Conservation (phyloP, 2,888 invertebrate species). For the Hofmannophila pseudospretella region DNA sequence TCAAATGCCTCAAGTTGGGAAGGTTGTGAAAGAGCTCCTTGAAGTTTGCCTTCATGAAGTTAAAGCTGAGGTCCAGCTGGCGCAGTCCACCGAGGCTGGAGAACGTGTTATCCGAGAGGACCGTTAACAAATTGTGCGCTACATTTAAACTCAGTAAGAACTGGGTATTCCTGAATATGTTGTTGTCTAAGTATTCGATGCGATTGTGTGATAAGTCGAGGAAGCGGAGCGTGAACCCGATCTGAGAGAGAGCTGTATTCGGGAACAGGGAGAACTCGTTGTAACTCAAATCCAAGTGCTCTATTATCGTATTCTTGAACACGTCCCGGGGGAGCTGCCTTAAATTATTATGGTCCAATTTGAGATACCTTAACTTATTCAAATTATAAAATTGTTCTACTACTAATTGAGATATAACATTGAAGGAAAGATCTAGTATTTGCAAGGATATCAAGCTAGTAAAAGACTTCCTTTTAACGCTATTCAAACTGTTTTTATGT, state of each 20-base stretch:
- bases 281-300: conserved; percentile 87
- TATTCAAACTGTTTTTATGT: conserved; percentile 84
- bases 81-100: conserved; percentile 87
- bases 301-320: conserved; percentile 87
- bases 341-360: conserved; percentile 84
- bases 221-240: conserved; percentile 87
- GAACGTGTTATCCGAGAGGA: conserved; percentile 93
- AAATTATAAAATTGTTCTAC: conserved; percentile 89
- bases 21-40: conserved; percentile 93
- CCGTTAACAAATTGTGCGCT: conserved; percentile 88
- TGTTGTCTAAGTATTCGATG: conserved; percentile 91
- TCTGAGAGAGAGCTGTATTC: conserved; percentile 85
- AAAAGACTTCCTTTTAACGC: conserved; percentile 86
- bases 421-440: conserved; percentile 87
- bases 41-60: conserved; percentile 89
- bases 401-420: conserved; percentile 85
- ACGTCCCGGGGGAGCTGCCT: conserved; percentile 86
- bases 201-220: conserved; percentile 88
- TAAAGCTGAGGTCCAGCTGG: conserved; percentile 87
- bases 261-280: conserved; percentile 90
- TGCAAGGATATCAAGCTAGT: conserved; percentile 85
- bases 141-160: conserved; percentile 87
- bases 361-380: conserved; percentile 84
- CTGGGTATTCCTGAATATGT: conserved; percentile 90
- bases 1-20: conserved; percentile 87